Evolutionary conservation across 2,888 invertebrate genomes (phyloP).

Genomic region (Noctua janthe): DNA sequence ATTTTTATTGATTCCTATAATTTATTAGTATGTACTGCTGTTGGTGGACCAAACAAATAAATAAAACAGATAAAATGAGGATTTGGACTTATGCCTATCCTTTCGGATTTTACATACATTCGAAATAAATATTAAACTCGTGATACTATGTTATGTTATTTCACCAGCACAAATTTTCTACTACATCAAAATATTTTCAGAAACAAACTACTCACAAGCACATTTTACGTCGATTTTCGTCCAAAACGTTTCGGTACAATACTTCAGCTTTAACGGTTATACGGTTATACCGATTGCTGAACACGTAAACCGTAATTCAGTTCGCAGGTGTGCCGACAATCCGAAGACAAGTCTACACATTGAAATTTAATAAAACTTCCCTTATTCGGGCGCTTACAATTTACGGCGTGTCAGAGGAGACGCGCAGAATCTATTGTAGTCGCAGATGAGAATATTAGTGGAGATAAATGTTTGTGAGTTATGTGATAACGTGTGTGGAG

Average conservation of each 20-base stretch:
- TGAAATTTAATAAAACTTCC: slow-evolving; percentile 86
- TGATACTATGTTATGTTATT: not conserved
- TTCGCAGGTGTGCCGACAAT: slow-evolving; percentile 84
- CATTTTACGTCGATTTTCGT: slow-evolving; percentile 20
- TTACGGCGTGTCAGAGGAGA: slow-evolving; percentile 66
- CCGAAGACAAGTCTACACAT: slow-evolving; percentile 80
- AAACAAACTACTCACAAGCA: slow-evolving; percentile 19
- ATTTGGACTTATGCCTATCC: too few species aligned
- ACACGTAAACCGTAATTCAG: slow-evolving; percentile 84
- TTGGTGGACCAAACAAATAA: too few species aligned
- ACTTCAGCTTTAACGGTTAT: slow-evolving; percentile 72
- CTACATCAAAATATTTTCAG: not conserved
- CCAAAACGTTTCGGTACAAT: slow-evolving; percentile 39
- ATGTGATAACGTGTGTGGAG: slow-evolving; percentile 1
- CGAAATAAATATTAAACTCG: not conserved
- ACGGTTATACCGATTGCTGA: slow-evolving; percentile 70
- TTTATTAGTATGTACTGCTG: too few species aligned
- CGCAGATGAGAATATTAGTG: slow-evolving; percentile 56
- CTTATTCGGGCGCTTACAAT: slow-evolving; percentile 67
- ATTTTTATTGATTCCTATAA: too few species aligned
- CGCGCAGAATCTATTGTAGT: slow-evolving; percentile 61
- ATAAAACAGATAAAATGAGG: too few species aligned
- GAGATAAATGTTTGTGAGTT: slow-evolving; percentile 53
- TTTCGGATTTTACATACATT: not conserved
- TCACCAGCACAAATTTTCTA: not conserved